Base-by-base conservation (phyloP, 2,797 vertebrate genomes). In the Apogon talboti region DNA sequence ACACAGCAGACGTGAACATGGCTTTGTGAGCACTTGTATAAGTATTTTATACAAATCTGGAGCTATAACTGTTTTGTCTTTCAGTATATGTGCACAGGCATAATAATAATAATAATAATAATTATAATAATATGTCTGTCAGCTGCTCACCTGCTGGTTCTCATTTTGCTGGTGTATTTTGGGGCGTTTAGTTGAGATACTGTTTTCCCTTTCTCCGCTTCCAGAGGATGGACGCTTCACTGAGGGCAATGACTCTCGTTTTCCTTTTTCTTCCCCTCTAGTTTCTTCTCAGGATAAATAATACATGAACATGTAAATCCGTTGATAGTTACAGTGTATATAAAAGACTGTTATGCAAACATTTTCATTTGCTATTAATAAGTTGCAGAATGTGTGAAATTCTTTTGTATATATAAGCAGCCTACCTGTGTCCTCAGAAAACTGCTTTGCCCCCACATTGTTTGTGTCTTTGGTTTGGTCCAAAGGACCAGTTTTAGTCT, bases 121-220 rank as follows among this genome's bases (percentile, higher is more conserved):
- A n/a, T 24, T 24, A 24, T n/a, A 66, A 71, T 71, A 35, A 66
- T 49, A 35, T 43, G 4, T 50, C 16, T 37, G 33, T 59, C 30
- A 41, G 11, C 0, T 11, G 61, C 91, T 94, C 83, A 97, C 96
- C 96, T 97, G 96, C 89, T 97, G 96, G 15, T 93, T 86, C 86
- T 94, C 95, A 82, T 92, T 92, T 90, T 97, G 96, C 87, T 98
- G 96, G n/a, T 95, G 92, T 82, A 92, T 92, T 93, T 93, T 95
- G 11, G 95, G 93, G 81, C 95, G 93, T 86, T 97, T 98, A 47
- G 94, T 94, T 89, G 93, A 86, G 60, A 93, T 88, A 53, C 93
- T 91, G 0, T 91, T 93, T 78, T 97, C 95, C 0, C 71, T 73
- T 78, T 94, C 94, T 68, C 87, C 92, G 38, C 91, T 87, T 87